Conservation (phyloP, 1,140 invertebrate species). For the Kradibia gibbosae region DNA sequence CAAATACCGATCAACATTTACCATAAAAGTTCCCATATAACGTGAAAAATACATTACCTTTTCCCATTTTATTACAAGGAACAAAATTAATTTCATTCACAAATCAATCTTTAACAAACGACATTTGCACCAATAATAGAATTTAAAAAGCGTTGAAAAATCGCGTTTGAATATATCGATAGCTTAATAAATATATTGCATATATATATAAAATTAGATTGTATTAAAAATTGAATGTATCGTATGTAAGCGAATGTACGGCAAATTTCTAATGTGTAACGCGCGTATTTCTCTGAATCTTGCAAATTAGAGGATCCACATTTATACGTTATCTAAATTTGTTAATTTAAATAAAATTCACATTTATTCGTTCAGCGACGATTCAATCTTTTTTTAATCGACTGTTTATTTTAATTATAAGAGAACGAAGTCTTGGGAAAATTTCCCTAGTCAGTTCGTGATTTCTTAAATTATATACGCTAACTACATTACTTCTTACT, state of each 20-base stretch:
- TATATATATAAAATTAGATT: conserved; percentile 69
- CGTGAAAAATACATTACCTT: conserved; percentile 50
- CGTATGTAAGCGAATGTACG: conserved; percentile 45
- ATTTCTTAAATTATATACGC: conserved; percentile 68
- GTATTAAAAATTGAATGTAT: conserved; percentile 61
- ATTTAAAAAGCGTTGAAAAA: conserved; percentile 53
- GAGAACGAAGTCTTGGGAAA: conserved; percentile 69
- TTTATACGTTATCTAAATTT: conserved; percentile 52
- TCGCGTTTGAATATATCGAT: conserved; percentile 50
- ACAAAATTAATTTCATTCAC: conserved; percentile 45
- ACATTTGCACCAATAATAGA: conserved; percentile 48
- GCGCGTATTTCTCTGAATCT: conserved; percentile 44
- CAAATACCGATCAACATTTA: conserved; percentile 48
- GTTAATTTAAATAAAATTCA: conserved; percentile 69
- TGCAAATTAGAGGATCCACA: conserved; percentile 43
- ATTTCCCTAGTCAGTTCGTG: conserved; percentile 72
- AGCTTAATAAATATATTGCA: conserved; percentile 55
- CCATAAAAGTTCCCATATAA: conserved; percentile 48
- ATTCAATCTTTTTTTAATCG: conserved; percentile 63
- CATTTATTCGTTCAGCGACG: conserved; percentile 64
- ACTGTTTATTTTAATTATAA: conserved; percentile 58
- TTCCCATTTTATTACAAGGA: conserved; percentile 49
- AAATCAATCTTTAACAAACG: conserved; percentile 47
- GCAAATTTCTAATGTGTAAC: conserved; percentile 40
- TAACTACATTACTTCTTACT: conserved; percentile 69